phyloP scores from a whole-genome alignment of 2,888 invertebrate genomes.

The Meandrusa payeni region DNA sequence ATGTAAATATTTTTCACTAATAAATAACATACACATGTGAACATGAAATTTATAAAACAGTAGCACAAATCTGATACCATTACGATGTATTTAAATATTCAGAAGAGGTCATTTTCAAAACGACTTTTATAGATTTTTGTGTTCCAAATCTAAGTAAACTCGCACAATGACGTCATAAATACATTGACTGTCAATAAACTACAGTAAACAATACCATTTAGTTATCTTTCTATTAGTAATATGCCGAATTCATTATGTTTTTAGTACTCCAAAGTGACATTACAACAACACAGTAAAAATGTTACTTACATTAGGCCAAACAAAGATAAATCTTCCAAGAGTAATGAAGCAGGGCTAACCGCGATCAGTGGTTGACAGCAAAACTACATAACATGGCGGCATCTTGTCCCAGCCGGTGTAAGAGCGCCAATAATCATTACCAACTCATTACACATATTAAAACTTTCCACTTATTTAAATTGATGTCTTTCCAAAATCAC shows the following conservation, averaged over 20 bases:
- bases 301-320: conserved; percentile 46
- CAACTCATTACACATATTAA: conserved; percentile 49
- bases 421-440: conserved; percentile 49
- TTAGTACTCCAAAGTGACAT: no score
- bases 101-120: no score
- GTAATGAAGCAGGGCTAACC: conserved; percentile 49
- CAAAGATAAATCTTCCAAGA: conserved; percentile 44
- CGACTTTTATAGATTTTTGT: conserved; percentile 10
- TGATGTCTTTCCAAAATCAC: conserved; percentile 51
- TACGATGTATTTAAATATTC: not conserved
- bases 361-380: conserved; percentile 71
- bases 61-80: no score
- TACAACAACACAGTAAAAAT: no score
- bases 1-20: no score
- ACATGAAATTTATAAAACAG: no score
- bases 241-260: not conserved
- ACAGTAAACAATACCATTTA: conserved; percentile 63
- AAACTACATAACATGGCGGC: conserved; percentile 80
- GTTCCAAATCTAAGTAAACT: conserved; percentile 26
- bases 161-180: conserved; percentile 69
- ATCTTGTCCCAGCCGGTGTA: conserved; percentile 75
- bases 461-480: conserved; percentile 43
- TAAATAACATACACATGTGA: no score
- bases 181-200: conserved; percentile 74
- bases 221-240: conserved; percentile 21